These are phyloP conservation scores for Dipodomys ordii DNA, from an alignment of 2,113 vertebrate species.

Conservation along the genomic window DNA sequence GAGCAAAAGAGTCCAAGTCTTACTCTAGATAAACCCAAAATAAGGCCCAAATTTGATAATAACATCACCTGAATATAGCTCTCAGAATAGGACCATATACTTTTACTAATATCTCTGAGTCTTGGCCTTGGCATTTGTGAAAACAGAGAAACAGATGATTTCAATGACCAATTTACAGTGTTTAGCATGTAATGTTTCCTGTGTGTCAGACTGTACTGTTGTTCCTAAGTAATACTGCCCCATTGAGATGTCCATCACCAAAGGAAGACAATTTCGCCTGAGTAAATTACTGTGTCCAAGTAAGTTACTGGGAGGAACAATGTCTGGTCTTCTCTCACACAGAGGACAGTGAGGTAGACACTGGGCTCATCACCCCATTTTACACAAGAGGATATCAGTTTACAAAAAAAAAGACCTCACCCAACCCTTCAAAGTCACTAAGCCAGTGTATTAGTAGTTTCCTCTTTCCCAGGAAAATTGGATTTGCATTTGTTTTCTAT, in stretches of 20 bases:
- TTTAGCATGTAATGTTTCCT: background rate
- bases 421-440: background rate
- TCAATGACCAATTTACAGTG: background rate
- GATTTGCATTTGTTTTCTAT: background rate
- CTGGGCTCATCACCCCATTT: background rate
- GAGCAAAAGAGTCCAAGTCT: background rate
- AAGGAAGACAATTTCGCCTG: background rate
- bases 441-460: background rate
- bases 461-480: background rate
- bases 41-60: background rate
- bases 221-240: background rate
- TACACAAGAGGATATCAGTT: background rate
- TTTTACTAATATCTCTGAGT: background rate
- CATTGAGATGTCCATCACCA: background rate
- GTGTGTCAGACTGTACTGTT: background rate
- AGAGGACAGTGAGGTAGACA: background rate
- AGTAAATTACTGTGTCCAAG: background rate
- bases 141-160: background rate
- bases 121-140: background rate
- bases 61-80: background rate
- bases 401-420: background rate
- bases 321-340: background rate
- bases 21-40: background rate
- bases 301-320: background rate
- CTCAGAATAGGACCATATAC: background rate